Percentiles rank a stretch among this genome's conserved stretches.
These are phyloP conservation scores for Aplodontia rufa DNA, from an alignment of 2,113 vertebrate genomes.

Conservation along the genomic window DNA sequence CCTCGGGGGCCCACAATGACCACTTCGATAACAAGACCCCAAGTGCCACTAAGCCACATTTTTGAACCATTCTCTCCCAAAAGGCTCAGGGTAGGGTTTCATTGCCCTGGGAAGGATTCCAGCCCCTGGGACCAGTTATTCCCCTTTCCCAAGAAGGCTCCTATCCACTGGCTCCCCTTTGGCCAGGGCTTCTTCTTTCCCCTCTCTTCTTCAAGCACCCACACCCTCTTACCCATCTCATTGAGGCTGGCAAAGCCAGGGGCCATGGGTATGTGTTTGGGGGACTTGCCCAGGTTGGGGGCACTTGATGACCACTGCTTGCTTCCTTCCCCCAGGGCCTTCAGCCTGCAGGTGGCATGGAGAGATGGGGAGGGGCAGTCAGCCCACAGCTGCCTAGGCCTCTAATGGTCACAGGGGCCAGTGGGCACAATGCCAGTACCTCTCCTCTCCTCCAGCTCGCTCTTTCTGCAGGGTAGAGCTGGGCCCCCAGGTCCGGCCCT, in stretches of 20 bases:
- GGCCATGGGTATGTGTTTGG: constrained; percentile 90
- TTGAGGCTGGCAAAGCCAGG: constrained; percentile 92
- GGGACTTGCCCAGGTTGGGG: constrained; percentile 94
- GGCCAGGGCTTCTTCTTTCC: background rate
- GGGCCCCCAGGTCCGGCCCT: constrained; percentile 94
- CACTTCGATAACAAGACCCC: background rate
- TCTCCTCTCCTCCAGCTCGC: constrained; percentile 90
- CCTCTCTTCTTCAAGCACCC: background rate
- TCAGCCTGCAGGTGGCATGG: constrained; percentile 83
- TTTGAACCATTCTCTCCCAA: background rate
- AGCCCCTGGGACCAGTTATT: no score
- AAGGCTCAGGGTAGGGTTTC: background rate
- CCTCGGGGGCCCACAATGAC: background rate
- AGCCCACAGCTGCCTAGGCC: background rate
- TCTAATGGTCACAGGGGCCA: background rate
- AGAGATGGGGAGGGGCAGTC: background rate
- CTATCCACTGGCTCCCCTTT: no score
- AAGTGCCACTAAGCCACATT: background rate
- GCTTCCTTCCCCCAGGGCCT: constrained; percentile 90
- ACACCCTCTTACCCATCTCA: constrained; percentile 91
- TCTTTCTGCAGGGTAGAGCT: constrained; percentile 93
- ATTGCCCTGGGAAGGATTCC: background rate
- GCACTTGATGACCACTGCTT: constrained; percentile 95
- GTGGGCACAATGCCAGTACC: constrained; percentile 72
- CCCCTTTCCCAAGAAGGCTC: no score